Evolutionary conservation across 2,113 vertebrate species (phyloP).

Genomic region (Perca flavescens): DNA sequence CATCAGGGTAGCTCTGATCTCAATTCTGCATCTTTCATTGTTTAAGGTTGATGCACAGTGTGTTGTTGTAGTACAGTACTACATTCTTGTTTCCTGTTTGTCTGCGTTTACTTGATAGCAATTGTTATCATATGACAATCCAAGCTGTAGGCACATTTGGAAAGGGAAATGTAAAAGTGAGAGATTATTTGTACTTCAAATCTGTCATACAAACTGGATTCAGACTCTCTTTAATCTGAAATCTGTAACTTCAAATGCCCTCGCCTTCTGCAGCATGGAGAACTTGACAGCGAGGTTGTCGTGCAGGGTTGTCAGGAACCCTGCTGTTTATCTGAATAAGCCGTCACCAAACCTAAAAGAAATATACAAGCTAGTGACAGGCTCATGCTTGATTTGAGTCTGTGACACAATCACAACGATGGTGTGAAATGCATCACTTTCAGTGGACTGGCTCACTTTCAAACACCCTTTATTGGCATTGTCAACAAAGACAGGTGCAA

Average conservation of each 20-base stretch:
- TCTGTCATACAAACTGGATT: neutral
- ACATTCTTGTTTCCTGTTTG: neutral
- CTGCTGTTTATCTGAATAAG: conserved; percentile 17
- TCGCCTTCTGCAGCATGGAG: neutral
- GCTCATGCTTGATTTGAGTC: neutral
- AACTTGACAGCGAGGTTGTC: neutral
- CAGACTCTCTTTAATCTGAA: conserved; percentile 17
- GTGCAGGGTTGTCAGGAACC: neutral
- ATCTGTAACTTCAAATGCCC: neutral
- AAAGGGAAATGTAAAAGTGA: neutral
- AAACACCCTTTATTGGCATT: neutral
- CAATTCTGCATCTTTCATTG: neutral
- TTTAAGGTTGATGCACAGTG: neutral
- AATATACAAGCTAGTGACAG: neutral
- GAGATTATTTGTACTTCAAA: neutral
- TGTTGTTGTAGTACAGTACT: too few relatives aligned
- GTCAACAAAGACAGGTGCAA: conserved; percentile 26
- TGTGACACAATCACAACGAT: neutral
- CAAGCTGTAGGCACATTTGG: neutral
- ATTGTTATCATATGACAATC: neutral
- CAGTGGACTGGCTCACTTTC: neutral
- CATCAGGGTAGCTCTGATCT: neutral
- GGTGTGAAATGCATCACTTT: neutral
- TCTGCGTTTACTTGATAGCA: neutral
- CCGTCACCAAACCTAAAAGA: neutral